Evolutionary conservation across 37 sponge, comb jelly and placozoan species (phyloP).

Genomic region (Bolinopsis microptera): DNA sequence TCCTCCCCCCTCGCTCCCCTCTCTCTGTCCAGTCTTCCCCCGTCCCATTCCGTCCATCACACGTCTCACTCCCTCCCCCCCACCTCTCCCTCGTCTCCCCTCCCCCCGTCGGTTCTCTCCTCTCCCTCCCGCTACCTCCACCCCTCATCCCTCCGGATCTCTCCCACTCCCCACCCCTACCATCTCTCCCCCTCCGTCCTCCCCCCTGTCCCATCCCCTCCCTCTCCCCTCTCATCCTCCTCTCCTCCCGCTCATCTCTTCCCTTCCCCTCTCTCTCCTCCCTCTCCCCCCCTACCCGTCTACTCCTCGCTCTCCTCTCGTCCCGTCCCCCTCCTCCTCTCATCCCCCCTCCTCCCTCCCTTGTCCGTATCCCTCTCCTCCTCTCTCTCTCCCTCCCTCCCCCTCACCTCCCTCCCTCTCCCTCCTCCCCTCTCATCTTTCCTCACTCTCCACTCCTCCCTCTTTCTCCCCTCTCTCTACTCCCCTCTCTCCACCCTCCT

Average conservation of each 20-base stretch:
- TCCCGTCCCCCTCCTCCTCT: neutral
- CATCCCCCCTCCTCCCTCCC: neutral
- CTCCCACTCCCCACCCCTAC: neutral
- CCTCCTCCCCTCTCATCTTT: neutral
- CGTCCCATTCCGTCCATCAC: no score
- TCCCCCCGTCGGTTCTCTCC: neutral
- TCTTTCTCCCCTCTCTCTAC: neutral
- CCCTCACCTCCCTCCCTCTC: neutral
- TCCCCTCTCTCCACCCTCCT: neutral
- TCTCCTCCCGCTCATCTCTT: neutral
- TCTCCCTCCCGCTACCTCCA: neutral
- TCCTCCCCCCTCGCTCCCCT: no score
- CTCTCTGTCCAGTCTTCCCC: no score
- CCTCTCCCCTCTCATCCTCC: neutral
- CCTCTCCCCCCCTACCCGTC: neutral
- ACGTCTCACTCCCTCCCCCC: neutral
- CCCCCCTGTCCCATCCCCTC: neutral
- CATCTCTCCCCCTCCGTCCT: neutral
- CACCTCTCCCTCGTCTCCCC: neutral
- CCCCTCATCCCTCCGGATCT: neutral
- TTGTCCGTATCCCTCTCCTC: neutral
- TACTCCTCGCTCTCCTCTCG: neutral
- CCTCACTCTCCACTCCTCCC: neutral
- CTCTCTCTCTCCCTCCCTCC: neutral
- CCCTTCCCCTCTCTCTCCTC: neutral